A percentile compares a stretch with the other conserved stretches of the same genome.
Conservation (phyloP, 2,797 vertebrate genomes). For the Helarctos malayanus region DNA sequence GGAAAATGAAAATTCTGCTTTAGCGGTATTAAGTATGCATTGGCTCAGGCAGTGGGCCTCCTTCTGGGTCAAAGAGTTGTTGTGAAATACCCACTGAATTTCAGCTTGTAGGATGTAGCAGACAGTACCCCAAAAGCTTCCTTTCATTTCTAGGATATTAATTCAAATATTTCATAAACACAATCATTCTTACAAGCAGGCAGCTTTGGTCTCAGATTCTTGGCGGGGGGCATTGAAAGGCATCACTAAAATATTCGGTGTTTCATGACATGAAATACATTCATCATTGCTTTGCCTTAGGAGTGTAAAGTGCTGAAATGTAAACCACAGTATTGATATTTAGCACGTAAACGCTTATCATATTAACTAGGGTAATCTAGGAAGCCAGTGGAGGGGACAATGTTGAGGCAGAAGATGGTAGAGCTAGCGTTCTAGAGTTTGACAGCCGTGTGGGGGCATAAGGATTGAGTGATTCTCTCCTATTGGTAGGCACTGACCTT, state of each 20-base stretch:
- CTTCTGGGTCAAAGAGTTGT: neutral
- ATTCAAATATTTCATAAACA: neutral
- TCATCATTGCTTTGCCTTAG: neutral
- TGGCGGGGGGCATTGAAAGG: neutral
- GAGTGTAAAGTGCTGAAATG: conserved; percentile 19
- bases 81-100: neutral
- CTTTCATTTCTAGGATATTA: neutral
- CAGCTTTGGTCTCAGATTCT: neutral
- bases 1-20: neutral
- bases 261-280: neutral
- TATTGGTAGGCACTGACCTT: neutral
- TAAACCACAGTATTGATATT: neutral
- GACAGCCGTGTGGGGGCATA: neutral
- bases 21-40: neutral
- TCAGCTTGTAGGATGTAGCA: neutral
- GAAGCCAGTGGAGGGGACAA: neutral
- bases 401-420: neutral
- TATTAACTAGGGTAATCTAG: conserved; percentile 16
- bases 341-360: neutral
- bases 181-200: neutral
- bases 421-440: neutral
- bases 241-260: neutral
- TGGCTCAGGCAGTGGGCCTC: neutral
- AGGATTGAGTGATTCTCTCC: neutral
- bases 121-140: neutral